Evolutionary conservation across 2,888 invertebrate species (phyloP).

Genomic region (Clunio marinus): DNA sequence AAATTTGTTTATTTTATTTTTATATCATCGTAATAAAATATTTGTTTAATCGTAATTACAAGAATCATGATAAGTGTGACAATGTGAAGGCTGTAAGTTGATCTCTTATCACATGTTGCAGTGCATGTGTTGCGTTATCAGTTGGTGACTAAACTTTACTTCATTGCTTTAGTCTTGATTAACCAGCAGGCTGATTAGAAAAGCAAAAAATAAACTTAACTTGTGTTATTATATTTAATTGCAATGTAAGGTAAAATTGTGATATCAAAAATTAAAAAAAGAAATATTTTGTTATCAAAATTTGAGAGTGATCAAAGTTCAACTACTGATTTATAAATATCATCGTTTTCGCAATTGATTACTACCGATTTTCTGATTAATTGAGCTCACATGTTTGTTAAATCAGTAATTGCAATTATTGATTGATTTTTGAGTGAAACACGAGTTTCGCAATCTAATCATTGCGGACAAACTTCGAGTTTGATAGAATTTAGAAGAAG

Average conservation of each 20-base stretch:
- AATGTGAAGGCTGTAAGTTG: too few species aligned
- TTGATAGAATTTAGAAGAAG: neutral
- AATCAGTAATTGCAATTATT: constrained; percentile 38
- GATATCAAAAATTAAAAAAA: too few species aligned
- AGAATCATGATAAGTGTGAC: too few species aligned
- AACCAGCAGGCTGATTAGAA: too few species aligned
- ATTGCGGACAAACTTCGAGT: neutral
- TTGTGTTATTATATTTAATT: too few species aligned
- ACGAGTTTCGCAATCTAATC: constrained; percentile 35
- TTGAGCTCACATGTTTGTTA: constrained; percentile 18
- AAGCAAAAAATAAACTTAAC: too few species aligned
- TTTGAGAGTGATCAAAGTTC: constrained; percentile 7
- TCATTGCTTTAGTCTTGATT: too few species aligned
- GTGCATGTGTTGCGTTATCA: too few species aligned
- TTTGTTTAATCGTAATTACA: neutral
- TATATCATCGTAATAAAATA: neutral
- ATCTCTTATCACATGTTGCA: too few species aligned
- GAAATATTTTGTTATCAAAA: too few species aligned
- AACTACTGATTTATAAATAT: neutral
- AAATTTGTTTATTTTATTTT: neutral
- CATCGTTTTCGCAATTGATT: constrained; percentile 8
- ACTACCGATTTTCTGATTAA: neutral
- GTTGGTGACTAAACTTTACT: too few species aligned
- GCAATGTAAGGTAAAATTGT: too few species aligned
- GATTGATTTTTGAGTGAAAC: constrained; percentile 28